phyloP scores from a whole-genome alignment of 1,140 invertebrate species.

The Penaeus vannamei region DNA sequence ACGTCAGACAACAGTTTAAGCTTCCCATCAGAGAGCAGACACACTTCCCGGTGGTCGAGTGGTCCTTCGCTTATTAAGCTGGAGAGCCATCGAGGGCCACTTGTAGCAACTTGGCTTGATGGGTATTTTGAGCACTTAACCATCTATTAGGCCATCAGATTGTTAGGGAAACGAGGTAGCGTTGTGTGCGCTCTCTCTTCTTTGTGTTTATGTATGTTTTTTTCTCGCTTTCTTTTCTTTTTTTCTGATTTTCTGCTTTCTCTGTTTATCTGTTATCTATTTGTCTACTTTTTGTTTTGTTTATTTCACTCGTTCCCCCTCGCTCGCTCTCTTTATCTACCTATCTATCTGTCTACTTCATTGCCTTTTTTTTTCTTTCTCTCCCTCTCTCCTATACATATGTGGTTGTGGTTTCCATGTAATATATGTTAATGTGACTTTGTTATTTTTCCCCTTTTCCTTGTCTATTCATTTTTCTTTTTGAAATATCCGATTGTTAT shows the following conservation, averaged over 20 bases:
- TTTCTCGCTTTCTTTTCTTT: not conserved
- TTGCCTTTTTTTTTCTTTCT: not conserved
- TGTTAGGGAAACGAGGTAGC: not conserved
- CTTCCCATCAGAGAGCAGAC: no score
- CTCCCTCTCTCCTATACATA: not conserved
- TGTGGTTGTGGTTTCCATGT: not conserved
- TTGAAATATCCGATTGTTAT: no score
- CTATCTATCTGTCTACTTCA: not conserved
- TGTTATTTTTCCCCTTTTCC: not conserved
- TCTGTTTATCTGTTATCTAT: not conserved
- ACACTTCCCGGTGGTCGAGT: not conserved
- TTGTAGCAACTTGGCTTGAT: conserved; percentile 34
- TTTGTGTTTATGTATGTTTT: not conserved
- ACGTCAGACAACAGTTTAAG: no score
- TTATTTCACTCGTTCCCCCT: not conserved
- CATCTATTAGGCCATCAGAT: no score
- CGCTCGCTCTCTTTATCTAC: not conserved
- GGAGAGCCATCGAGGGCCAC: conserved; percentile 1
- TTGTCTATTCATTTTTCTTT: no score
- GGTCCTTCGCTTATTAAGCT: not conserved
- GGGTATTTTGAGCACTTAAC: not conserved
- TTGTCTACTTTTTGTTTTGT: not conserved
- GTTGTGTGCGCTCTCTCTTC: not conserved
- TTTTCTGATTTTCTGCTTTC: not conserved
- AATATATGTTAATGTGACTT: not conserved